Percentiles rank a stretch among this genome's conserved stretches.
Evolutionary conservation across 30 jellyfish, hydroid and myxozoan species (phyloP).

Genomic region (Turritopsis rubra): DNA sequence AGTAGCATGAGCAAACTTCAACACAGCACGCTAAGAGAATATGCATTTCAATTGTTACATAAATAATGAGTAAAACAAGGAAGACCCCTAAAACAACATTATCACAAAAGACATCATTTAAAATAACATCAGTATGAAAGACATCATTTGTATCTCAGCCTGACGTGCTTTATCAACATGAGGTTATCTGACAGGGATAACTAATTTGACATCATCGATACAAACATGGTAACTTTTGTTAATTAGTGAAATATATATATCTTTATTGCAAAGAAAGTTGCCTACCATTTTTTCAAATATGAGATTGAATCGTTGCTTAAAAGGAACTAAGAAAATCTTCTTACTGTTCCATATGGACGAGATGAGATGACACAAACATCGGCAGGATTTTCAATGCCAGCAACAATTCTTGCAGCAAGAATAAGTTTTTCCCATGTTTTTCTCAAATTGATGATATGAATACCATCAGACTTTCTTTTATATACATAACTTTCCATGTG

Average conservation of each 20-base stretch:
- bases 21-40: slow-evolving; percentile 83
- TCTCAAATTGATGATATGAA: slow-evolving; percentile 90
- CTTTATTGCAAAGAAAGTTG: neutral
- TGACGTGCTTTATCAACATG: slow-evolving; percentile 25
- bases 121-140: neutral
- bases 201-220: slow-evolving; percentile 2
- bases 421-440: slow-evolving; percentile 98
- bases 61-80: neutral
- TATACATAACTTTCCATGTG: slow-evolving; percentile 69
- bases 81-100: neutral
- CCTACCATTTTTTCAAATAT: neutral
- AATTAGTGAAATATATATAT: no score
- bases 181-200: slow-evolving; percentile 22
- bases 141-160: slow-evolving; percentile 15
- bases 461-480: slow-evolving; percentile 90
- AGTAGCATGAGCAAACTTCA: slow-evolving; percentile 96
- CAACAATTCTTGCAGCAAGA: slow-evolving; percentile 97
- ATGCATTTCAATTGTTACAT: neutral
- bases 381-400: slow-evolving; percentile 99
- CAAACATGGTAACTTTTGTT: no score
- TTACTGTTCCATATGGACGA: slow-evolving; percentile 92
- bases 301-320: neutral
- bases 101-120: neutral
- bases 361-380: slow-evolving; percentile 98
- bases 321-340: neutral